Base-by-base conservation (phyloP, 2,797 vertebrate species). In the Mormyrops attenuatus region DNA sequence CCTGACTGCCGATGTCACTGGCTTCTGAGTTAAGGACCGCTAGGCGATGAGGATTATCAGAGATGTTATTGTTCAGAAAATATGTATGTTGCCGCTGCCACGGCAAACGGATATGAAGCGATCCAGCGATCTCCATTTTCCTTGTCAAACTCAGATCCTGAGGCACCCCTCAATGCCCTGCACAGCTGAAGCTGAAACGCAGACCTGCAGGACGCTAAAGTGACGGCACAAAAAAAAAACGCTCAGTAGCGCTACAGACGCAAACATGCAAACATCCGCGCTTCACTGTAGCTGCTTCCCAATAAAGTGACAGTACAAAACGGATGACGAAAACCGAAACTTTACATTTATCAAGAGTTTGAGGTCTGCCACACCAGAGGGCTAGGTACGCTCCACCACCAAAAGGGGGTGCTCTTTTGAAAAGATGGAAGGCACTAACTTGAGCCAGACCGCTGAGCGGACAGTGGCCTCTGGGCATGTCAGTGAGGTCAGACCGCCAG, bases 271-370 rank as follows among this genome's bases (percentile, higher is more conserved):
- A 20, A 22, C 9, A 44, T 66, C 66, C n/a, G 44, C 93, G 93
- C 94, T 94, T 94, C 91, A 94, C 94, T 93, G 93, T 93, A 92
- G 93, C 92, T 91, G 92, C 91, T 90, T 94, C 94, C 95, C 73
- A 93, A 95, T 94, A 95, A 94, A 91, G 94, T 94, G 77, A 93
- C 90, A 92, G 92, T 91, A 94, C 93, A 94, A 94, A 90, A 93
- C 92, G 93, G 89, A 77, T 92, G 93, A 93, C 92, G 87, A 93
- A 93, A 92, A 93, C 85, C 53, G 91, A 92, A 93, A 92, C 34
- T 89, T 57, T 87, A 89, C 85, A 87, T 55, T 55, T 53, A 85
- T 41, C 53, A 73, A 73, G 52, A 88, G 13, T 0, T 85, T 91
- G 49, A 80, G 55, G 60, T 88, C 17, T 88, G 41, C 44, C 55